Conservation (phyloP, 1,140 invertebrate species). For the Heliconius congener region DNA sequence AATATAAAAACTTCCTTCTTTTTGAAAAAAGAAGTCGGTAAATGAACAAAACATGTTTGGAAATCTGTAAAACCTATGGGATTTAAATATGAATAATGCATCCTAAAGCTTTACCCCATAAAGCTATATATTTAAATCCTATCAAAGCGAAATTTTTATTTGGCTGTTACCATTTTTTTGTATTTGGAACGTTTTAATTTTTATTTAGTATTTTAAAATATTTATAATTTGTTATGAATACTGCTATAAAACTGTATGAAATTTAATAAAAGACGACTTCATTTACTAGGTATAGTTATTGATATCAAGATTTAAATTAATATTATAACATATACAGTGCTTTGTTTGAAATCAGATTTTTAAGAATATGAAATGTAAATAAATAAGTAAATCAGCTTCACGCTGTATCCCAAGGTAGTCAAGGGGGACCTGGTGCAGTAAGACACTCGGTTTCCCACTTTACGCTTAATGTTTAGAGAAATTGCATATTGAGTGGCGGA, state of each 20-base stretch:
- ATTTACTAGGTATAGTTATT: not conserved
- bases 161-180: not conserved
- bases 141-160: not conserved
- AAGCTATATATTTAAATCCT: constrained; percentile 9
- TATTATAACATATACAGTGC: too few relatives aligned
- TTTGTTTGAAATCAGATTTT: too few relatives aligned
- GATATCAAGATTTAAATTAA: not conserved
- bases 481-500: too few relatives aligned
- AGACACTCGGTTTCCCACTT: too few relatives aligned
- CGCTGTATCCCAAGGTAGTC: too few relatives aligned
- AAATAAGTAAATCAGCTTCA: too few relatives aligned
- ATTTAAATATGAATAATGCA: constrained; percentile 9
- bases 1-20: too few relatives aligned
- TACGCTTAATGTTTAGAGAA: too few relatives aligned
- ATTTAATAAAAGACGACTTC: not conserved
- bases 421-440: too few relatives aligned
- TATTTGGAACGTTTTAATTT: not conserved
- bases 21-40: too few relatives aligned
- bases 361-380: too few relatives aligned
- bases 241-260: not conserved
- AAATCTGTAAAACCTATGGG: not conserved
- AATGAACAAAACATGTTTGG: not conserved
- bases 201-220: not conserved
- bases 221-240: too few relatives aligned
- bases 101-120: constrained; percentile 7